Evolutionary conservation across 2,113 vertebrate genomes (phyloP), one percentile per base, ranked within the genome.

Genomic region (Urocynchramus pylzowi): DNA sequence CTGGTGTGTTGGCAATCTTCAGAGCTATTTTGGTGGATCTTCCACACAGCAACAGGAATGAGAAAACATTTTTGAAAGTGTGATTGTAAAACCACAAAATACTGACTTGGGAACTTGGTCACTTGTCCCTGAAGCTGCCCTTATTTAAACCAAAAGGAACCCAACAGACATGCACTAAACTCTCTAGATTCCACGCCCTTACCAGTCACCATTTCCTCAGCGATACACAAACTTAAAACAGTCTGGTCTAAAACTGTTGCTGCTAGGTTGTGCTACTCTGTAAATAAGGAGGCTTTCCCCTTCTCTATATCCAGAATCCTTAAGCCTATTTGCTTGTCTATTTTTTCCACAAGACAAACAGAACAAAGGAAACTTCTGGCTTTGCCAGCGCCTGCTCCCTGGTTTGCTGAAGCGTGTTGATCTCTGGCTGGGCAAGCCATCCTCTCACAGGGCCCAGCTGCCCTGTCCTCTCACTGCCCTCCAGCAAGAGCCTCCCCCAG

Each of bases 71-170:
- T 97, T 82, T 96, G 47, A 86, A 96, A 95, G 95, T 96, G 93
- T 93, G 95, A 95, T 81, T 94, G 68, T 94, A 92, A 95, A 97
- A 94, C 95, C 95, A 86, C 85, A 94, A 94, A 96, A 86, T 92
- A 92, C 79, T 76, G 80, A 56, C 63, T 95, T 88, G 87, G 75
- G 92, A 90, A 78, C 68, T 74, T 80, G 82, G 84, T 57, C 67
- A 83, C 61, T 84, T 57, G 27, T 84, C 59, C 74, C 68, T 68
- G 73, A 84, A 84, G 49, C 76, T 91, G 79, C 37, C 54, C 39
- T 84, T 63, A 67, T 77, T 93, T 92, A 94, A 92, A 89, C 71
- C 83, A 89, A 70, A 88, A 95, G 84, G 59, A 83, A 74, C 70
- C 30, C 42, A 56, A 22, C 22, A 80, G 70, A 75, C 73, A 74